Conservation (phyloP, 2,113 vertebrate genomes). For the Amazona guildingii region DNA sequence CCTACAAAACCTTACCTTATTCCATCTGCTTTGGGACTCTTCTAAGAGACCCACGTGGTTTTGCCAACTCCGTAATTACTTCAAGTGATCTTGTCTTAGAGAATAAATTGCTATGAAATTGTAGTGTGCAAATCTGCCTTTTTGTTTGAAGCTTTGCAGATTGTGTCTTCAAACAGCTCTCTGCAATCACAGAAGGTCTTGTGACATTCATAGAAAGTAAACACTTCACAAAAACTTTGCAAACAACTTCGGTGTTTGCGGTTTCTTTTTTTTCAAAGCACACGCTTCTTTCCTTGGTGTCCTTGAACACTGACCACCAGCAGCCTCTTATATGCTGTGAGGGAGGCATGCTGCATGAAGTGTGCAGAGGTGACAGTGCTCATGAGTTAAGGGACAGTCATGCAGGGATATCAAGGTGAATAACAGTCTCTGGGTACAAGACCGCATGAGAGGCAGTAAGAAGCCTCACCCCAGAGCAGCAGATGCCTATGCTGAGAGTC, state of each 20-base stretch:
- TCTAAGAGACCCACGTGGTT: not conserved
- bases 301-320: not conserved
- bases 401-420: not conserved
- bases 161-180: not conserved
- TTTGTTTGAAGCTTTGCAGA: not conserved
- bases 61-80: not conserved
- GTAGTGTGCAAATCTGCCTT: not conserved
- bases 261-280: not conserved
- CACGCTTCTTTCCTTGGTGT: not conserved
- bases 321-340: not conserved
- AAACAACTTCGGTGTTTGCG: not conserved
- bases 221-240: not conserved
- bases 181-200: not conserved
- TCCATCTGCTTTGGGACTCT: not conserved
- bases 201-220: not conserved
- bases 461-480: not conserved
- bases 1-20: not conserved
- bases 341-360: accelerated
- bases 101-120: not conserved
- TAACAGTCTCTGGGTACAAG: not conserved
- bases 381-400: not conserved
- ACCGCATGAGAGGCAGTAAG: not conserved
- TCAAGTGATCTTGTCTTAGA: not conserved
- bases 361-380: not conserved
- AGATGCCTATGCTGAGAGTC: not conserved